Evolutionary conservation across 2,888 invertebrate species (phyloP).

Genomic region (Platycnemis pennipes): DNA sequence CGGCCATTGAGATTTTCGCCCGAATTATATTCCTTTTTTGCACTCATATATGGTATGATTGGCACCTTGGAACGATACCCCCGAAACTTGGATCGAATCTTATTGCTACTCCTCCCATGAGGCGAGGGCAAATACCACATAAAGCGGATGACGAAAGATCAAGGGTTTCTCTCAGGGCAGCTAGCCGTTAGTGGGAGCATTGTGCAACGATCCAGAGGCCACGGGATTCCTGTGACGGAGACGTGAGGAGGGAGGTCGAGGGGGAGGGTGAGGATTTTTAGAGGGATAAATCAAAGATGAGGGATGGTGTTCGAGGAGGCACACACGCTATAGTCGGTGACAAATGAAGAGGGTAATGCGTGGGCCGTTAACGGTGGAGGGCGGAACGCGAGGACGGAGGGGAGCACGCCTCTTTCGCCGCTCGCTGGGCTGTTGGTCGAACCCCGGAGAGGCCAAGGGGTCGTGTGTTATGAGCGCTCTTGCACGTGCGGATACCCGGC

Average conservation of each 20-base stretch:
- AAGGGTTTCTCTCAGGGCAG: neutral
- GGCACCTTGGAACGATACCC: neutral
- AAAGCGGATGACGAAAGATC: neutral
- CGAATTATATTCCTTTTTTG: too few species aligned
- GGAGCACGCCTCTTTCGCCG: too few species aligned
- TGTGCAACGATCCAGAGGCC: neutral
- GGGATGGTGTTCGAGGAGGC: neutral
- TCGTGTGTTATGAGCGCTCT: neutral
- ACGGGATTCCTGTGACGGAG: neutral
- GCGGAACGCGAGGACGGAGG: too few species aligned
- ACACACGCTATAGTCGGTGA: neutral
- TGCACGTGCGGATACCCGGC: neutral
- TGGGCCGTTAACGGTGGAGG: neutral
- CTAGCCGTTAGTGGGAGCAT: neutral
- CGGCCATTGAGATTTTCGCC: too few species aligned
- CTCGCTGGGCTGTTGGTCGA: too few species aligned
- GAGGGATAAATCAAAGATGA: conserved; percentile 43
- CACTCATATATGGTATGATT: too few species aligned
- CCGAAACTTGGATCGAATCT: neutral
- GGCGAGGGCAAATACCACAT: neutral
- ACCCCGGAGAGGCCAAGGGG: neutral
- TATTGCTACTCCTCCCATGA: neutral
- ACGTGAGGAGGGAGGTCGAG: neutral
- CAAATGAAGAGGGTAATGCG: conserved; percentile 41
- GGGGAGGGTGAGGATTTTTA: neutral